Conservation (phyloP, 1,140 invertebrate genomes). For the Lordiphosa mommai region DNA sequence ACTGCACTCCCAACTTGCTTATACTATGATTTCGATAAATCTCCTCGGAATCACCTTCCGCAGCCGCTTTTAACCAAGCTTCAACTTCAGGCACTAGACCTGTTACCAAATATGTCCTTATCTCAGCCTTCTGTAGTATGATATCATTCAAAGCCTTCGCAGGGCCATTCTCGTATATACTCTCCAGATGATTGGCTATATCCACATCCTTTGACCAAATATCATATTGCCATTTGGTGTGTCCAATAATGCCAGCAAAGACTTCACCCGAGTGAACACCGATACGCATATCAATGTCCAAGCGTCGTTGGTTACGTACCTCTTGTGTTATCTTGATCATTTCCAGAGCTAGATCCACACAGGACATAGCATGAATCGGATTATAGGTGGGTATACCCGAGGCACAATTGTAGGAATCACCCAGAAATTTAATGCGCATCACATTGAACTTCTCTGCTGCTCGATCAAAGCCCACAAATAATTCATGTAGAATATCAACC, state of each 20-base stretch:
- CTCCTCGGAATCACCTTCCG: not conserved
- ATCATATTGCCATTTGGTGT: slow-evolving; percentile 97
- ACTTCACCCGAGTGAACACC: slow-evolving; percentile 96
- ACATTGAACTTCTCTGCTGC: slow-evolving; percentile 88
- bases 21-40: not conserved
- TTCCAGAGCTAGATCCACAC: slow-evolving; percentile 90
- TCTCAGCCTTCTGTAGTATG: slow-evolving; percentile 84
- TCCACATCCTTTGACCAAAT: slow-evolving; percentile 97
- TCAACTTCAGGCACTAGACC: slow-evolving; percentile 8
- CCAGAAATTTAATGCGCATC: slow-evolving; percentile 92
- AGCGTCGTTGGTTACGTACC: slow-evolving; percentile 84
- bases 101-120: slow-evolving; percentile 87
- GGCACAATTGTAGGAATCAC: slow-evolving; percentile 95
- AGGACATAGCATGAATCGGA: slow-evolving; percentile 89
- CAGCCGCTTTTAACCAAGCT: too few species aligned
- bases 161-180: slow-evolving; percentile 81
- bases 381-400: slow-evolving; percentile 88
- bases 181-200: slow-evolving; percentile 96
- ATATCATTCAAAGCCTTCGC: slow-evolving; percentile 83
- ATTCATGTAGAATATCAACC: slow-evolving; percentile 93
- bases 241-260: slow-evolving; percentile 93
- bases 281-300: slow-evolving; percentile 96
- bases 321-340: slow-evolving; percentile 94
- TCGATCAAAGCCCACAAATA: slow-evolving; percentile 95
- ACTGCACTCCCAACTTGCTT: not conserved